A percentile compares a stretch with the other conserved stretches of the same genome.
These are phyloP conservation scores for Labrus mixtus DNA, from an alignment of 2,113 vertebrate species.

Conservation along the genomic window DNA sequence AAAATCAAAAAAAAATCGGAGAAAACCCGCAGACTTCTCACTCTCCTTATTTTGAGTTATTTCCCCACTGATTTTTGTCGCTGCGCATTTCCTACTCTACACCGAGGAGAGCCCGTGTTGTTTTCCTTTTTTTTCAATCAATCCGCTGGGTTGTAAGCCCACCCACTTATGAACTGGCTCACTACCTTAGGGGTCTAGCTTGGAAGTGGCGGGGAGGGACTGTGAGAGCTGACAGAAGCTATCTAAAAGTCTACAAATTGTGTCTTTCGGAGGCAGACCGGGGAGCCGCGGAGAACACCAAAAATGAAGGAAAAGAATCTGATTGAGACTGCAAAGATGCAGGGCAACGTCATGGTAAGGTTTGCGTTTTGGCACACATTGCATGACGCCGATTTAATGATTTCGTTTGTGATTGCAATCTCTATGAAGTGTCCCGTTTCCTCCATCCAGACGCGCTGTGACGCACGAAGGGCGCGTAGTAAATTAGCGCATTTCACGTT, in stretches of 20 bases:
- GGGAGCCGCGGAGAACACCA: conserved; percentile 16
- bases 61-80: background rate
- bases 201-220: conserved; percentile 36
- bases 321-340: conserved; percentile 97
- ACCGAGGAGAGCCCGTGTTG: conserved; percentile 25
- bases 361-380: background rate
- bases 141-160: conserved; percentile 65
- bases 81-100: conserved; percentile 17
- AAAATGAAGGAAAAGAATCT: conserved; percentile 95
- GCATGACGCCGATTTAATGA: conserved; percentile 14
- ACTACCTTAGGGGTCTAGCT: conserved; percentile 38
- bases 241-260: conserved; percentile 73
- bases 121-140: conserved; percentile 21
- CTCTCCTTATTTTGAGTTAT: background rate
- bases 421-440: background rate
- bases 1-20: background rate
- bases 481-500: background rate
- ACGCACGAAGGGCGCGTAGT: conserved; percentile 15
- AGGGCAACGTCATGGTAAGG: conserved; percentile 97
- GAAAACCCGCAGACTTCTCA: conserved; percentile 14
- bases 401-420: background rate
- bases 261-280: conserved; percentile 53
- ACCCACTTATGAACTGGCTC: conserved; percentile 65
- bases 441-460: conserved; percentile 6
- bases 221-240: conserved; percentile 40